A percentile compares a stretch with the other conserved stretches of the same genome.
phyloP scores from a whole-genome alignment of 2,797 vertebrate species.

The Linurgus olivaceus region DNA sequence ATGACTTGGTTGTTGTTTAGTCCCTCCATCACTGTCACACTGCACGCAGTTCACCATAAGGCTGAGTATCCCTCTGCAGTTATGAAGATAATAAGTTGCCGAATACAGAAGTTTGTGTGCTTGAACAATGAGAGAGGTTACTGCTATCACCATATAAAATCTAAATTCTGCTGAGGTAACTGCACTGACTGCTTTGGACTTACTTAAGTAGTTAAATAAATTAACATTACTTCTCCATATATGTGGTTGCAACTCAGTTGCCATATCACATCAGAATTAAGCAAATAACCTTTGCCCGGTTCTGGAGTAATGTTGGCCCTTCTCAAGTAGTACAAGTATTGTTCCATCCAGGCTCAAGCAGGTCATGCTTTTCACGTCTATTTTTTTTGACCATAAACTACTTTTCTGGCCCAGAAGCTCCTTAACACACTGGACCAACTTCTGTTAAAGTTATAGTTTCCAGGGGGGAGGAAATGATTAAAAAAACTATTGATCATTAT shows the following conservation, averaged over 20 bases:
- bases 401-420: not conserved
- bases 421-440: not conserved
- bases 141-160: not conserved
- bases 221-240: not conserved
- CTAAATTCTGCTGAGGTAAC: not conserved
- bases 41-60: not conserved
- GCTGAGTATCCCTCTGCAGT: not conserved
- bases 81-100: not conserved
- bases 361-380: not conserved
- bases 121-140: not conserved
- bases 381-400: not conserved
- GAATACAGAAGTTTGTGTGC: not conserved
- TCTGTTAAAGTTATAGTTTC: not conserved
- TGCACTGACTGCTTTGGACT: not conserved
- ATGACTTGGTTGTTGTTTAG: not conserved
- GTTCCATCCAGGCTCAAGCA: not conserved
- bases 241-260: not conserved
- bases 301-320: not conserved
- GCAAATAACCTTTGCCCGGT: not conserved
- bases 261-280: not conserved
- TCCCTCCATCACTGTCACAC: not conserved
- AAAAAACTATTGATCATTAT: not conserved
- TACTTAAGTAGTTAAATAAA: not conserved
- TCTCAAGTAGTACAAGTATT: not conserved
- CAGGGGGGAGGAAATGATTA: not conserved